Conservation (phyloP, 2,888 invertebrate genomes). For the Laspeyria flexula region DNA sequence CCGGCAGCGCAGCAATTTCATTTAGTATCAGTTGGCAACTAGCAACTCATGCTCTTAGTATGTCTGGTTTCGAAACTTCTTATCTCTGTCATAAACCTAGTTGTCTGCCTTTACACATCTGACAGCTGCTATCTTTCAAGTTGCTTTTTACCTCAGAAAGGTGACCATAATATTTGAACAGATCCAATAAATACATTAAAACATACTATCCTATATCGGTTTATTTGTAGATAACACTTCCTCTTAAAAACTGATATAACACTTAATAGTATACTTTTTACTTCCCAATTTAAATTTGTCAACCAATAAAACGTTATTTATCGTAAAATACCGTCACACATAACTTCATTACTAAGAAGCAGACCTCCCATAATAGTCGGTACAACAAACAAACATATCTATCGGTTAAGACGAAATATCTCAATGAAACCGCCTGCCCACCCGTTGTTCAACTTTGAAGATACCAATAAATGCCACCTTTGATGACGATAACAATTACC, state of each 20-base stretch:
- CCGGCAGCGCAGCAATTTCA: too few species aligned
- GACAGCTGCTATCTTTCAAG: too few species aligned
- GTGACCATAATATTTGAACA: not conserved
- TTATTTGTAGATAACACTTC: not conserved
- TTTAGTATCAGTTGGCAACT: too few species aligned
- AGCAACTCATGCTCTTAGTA: too few species aligned
- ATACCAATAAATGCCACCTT: constrained; percentile 50
- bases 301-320: constrained; percentile 15
- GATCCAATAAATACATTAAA: too few species aligned
- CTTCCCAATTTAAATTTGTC: constrained; percentile 18
- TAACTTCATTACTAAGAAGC: constrained; percentile 65
- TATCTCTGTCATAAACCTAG: too few species aligned
- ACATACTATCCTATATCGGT: not conserved
- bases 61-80: too few species aligned
- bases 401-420: constrained; percentile 64
- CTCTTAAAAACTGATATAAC: not conserved
- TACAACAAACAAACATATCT: constrained; percentile 61
- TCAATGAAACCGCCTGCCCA: constrained; percentile 70
- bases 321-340: constrained; percentile 18
- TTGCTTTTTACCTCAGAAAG: too few species aligned
- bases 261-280: too few species aligned
- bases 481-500: constrained; percentile 19
- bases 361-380: constrained; percentile 68
- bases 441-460: constrained; percentile 61
- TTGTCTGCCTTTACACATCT: too few species aligned